Conservation (phyloP, 1,140 invertebrate species). For the Neotoxoptera formosana region DNA sequence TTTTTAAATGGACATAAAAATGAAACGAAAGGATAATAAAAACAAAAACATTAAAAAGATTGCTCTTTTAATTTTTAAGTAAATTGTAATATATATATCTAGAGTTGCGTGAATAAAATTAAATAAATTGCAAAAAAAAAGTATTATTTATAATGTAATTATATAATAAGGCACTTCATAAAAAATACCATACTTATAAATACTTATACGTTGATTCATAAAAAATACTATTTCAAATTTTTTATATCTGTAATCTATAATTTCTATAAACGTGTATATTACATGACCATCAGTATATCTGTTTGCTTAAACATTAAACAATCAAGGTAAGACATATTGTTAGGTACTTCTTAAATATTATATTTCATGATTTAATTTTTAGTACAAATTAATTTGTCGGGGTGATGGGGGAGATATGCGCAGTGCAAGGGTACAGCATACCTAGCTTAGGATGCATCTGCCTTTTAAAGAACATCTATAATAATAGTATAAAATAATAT, state of each 20-base stretch:
- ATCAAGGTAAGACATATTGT: neutral
- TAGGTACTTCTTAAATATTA: neutral
- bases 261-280: neutral
- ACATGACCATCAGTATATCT: no score
- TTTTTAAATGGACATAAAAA: constrained; percentile 16
- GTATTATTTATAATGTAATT: neutral
- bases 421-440: no score
- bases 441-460: neutral
- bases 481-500: no score
- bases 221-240: neutral
- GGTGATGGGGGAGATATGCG: no score
- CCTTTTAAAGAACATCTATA: no score
- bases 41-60: neutral
- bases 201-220: no score
- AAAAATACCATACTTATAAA: no score
- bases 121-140: neutral
- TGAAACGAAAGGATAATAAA: constrained; percentile 19
- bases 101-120: neutral
- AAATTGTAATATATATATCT: neutral
- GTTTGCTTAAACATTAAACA: no score
- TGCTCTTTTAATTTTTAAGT: neutral
- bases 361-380: neutral
- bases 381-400: neutral
- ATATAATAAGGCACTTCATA: neutral
- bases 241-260: neutral